These are phyloP conservation scores for Drosophila heteroneura DNA, from an alignment of 2,888 invertebrate genomes.

Conservation along the genomic window DNA sequence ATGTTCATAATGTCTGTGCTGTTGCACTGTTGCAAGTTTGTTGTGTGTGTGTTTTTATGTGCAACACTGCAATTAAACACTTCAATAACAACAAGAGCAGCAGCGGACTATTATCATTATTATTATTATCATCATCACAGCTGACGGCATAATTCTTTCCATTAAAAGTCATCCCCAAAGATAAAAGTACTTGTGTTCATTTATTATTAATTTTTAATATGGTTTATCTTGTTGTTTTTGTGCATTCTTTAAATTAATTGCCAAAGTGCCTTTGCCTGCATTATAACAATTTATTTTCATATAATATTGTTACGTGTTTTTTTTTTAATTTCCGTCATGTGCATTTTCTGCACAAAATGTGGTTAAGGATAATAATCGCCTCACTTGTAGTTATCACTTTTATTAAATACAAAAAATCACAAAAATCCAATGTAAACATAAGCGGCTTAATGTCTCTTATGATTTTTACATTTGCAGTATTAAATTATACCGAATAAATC, in stretches of 20 bases:
- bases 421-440: conserved; percentile 1
- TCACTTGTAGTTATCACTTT: neutral
- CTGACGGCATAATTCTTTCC: conserved; percentile 41
- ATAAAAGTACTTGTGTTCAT: conserved; percentile 40
- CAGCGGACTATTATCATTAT: conserved; percentile 37
- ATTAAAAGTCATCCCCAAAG: conserved; percentile 34
- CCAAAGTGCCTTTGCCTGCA: conserved; percentile 29
- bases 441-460: conserved; percentile 1
- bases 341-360: conserved; percentile 59
- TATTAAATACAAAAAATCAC: neutral
- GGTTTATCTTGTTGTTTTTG: conserved; percentile 8
- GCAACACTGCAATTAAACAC: conserved; percentile 54
- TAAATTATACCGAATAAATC: neutral
- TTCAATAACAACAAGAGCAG: conserved; percentile 27
- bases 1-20: conserved; percentile 19
- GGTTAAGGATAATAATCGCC: conserved; percentile 28
- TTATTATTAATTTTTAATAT: conserved; percentile 45
- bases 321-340: conserved; percentile 49
- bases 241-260: conserved; percentile 41
- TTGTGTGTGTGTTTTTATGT: neutral
- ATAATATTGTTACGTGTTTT: conserved; percentile 10
- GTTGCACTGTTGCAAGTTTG: conserved; percentile 2
- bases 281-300: conserved; percentile 64
- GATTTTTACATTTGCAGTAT: neutral
- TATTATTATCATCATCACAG: conserved; percentile 27